Evolutionary conservation across 2,888 invertebrate genomes (phyloP), one percentile per base, ranked within the genome.

Genomic region (Hydriomena furcata): DNA sequence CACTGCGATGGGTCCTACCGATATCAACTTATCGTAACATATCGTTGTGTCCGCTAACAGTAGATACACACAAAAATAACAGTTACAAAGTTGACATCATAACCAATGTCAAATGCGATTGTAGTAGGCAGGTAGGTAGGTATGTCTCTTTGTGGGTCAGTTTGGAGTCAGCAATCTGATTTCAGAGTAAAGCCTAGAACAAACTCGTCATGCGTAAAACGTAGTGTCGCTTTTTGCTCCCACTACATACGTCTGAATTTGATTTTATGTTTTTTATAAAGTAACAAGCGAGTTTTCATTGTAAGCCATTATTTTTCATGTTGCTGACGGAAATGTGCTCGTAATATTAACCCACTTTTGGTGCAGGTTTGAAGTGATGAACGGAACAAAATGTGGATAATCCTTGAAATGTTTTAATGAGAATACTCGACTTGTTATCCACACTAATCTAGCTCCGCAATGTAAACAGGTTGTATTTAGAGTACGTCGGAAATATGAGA

Each of bases 201-300:
- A 35, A 41, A 34, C 5, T 36, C 27, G 21, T 35, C 41, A 50
- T 47, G 45, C 41, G 21, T 43, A 47, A 48, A 58, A 42, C 37
- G 34, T 38, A 38, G 44, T 45, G 52, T 58, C 34, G 24, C 10
- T 49, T 54, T 59, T 31, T 40, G 17, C 47, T 48, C 42, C 27
- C 34, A 21, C 43, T 37, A 32, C 47, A 48, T 37, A 38, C 44
- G 41, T 40, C 38, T 53, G 41, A 46, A 58, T 58, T 55, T 47
- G 44, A 47, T 49, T 36, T 45, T 47, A 44, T 31, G 34, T 35
- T 52, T 53, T 59, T 57, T 52, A 52, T 45, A 55, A 43, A 42
- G 28, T 45, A 53, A 53, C 55, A 46, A 56, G 37, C 43, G 28
- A 36, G 27, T 35, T 52, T 52, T 42, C 24, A 44, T 24, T 47